phyloP scores from a whole-genome alignment of 2,113 vertebrate species.

The Platanista minor region DNA sequence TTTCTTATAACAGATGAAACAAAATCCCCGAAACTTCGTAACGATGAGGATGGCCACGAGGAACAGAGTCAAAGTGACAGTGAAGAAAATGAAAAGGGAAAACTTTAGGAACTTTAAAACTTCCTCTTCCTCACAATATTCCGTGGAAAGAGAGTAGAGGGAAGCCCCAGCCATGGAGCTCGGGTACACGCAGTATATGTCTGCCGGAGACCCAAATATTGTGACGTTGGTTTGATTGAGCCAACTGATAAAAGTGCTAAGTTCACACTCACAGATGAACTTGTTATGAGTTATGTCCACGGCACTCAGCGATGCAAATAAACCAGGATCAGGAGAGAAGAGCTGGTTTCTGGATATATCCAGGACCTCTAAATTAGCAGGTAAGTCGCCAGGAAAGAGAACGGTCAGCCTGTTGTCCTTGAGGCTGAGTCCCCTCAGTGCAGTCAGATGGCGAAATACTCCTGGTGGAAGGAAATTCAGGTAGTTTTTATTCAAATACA shows the following conservation, averaged over 20 bases:
- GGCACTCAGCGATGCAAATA: constrained; percentile 78
- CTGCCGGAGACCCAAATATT: constrained; percentile 58
- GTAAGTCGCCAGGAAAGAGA: constrained; percentile 81
- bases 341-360: constrained; percentile 87
- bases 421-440: constrained; percentile 83
- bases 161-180: constrained; percentile 22
- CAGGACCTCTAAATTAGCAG: constrained; percentile 80
- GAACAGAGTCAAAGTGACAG: constrained; percentile 37
- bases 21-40: constrained; percentile 78
- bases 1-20: constrained; percentile 86
- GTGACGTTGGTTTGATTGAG: constrained; percentile 83
- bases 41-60: constrained; percentile 65
- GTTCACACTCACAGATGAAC: constrained; percentile 87
- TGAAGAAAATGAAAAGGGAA: constrained; percentile 79
- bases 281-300: constrained; percentile 84
- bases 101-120: constrained; percentile 76
- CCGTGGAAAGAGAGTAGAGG: constrained; percentile 61
- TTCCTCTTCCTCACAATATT: constrained; percentile 80
- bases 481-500: constrained; percentile 85
- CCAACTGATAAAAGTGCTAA: constrained; percentile 83
- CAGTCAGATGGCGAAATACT: constrained; percentile 84
- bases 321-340: constrained; percentile 82
- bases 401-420: constrained; percentile 84
- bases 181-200: constrained; percentile 84
- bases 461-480: constrained; percentile 83